Conservation (phyloP, 2,888 invertebrate species). For the Aspidiotus destructor region DNA sequence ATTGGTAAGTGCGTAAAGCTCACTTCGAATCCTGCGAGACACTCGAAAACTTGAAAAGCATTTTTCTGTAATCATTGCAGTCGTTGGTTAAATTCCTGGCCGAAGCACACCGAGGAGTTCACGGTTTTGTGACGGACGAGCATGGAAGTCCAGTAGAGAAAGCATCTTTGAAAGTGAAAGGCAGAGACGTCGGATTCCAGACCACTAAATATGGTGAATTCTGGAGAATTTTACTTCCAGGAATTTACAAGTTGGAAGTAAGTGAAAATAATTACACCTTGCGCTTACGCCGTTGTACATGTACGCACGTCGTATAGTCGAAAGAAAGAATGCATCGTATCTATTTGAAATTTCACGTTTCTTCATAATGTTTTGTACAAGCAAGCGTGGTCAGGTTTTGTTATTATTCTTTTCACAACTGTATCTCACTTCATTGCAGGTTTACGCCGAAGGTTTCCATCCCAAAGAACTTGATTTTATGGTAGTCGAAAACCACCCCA, state of each 20-base stretch:
- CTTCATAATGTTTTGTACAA: no score
- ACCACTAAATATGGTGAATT: constrained; percentile 52
- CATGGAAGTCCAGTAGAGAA: constrained; percentile 45
- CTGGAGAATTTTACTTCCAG: constrained; percentile 56
- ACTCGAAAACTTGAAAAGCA: no score
- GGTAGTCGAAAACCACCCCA: constrained; percentile 76
- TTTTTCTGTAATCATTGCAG: constrained; percentile 39
- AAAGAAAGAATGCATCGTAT: no score
- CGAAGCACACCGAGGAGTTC: constrained; percentile 51
- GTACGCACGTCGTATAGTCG: no score
- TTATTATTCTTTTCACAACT: no score
- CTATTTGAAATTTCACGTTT: no score
- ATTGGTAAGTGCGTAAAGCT: constrained; percentile 41
- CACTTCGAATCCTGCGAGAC: no score
- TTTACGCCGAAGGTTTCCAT: constrained; percentile 71
- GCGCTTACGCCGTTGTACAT: no score
- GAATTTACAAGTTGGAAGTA: constrained; percentile 50
- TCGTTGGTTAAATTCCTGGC: constrained; percentile 48
- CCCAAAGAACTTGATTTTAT: constrained; percentile 77
- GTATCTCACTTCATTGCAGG: constrained; percentile 46
- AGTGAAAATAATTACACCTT: constrained; percentile 11
- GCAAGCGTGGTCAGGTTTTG: no score
- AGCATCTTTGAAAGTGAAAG: constrained; percentile 47
- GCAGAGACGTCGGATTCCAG: constrained; percentile 50
- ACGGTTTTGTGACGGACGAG: constrained; percentile 49